Percentiles rank a stretch among this genome's conserved stretches.
Evolutionary conservation across 2,888 invertebrate species (phyloP).

Genomic region (Drepana falcataria): DNA sequence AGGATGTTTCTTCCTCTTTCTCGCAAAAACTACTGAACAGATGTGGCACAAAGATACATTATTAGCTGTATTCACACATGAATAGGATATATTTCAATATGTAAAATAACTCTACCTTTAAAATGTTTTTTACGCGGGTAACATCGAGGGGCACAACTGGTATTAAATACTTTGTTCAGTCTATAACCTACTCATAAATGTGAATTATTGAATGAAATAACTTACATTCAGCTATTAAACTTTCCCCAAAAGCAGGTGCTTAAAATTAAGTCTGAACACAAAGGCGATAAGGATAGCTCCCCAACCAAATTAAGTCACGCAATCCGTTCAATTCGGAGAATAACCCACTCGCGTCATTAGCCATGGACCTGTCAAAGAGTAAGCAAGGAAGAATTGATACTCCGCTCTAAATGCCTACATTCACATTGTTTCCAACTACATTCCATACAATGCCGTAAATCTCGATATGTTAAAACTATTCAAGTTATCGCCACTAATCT

Average conservation of each 20-base stretch:
- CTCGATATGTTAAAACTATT: too few species aligned
- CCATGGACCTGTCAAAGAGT: slow-evolving; percentile 13
- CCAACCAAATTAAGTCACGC: slow-evolving; percentile 23
- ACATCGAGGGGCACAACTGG: too few species aligned
- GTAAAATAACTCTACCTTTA: too few species aligned
- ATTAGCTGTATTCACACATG: too few species aligned
- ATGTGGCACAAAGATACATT: too few species aligned
- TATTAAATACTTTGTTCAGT: not conserved
- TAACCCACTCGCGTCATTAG: slow-evolving; percentile 27
- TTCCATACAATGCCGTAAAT: too few species aligned
- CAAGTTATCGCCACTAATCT: too few species aligned
- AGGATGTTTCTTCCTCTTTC: too few species aligned
- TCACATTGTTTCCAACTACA: too few species aligned
- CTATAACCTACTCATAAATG: not conserved
- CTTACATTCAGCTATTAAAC: not conserved
- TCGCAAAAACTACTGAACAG: too few species aligned
- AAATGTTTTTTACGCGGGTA: too few species aligned
- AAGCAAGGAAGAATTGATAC: slow-evolving; percentile 3
- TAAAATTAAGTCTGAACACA: slow-evolving; percentile 9
- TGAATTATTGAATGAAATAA: not conserved
- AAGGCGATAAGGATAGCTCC: slow-evolving; percentile 15
- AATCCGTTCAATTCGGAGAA: slow-evolving; percentile 25
- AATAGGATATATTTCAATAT: too few species aligned
- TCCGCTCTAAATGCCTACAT: not conserved
- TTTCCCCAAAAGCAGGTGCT: slow-evolving; percentile 4